Evolutionary conservation across 2,113 vertebrate species (phyloP), one percentile per base, ranked within the genome.

Genomic region (Girardinichthys multiradiatus): DNA sequence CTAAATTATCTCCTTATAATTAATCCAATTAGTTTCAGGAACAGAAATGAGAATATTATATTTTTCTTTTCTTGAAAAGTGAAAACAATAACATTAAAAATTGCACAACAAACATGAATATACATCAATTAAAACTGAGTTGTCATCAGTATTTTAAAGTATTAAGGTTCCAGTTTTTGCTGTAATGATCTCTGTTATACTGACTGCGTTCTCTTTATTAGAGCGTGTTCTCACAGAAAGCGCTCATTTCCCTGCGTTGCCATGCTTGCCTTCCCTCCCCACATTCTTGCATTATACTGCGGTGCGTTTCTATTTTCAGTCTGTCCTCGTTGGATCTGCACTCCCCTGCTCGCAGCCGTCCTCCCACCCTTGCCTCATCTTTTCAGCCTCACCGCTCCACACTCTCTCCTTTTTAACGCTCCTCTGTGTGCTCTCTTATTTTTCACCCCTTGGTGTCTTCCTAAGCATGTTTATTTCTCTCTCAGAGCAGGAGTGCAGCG

Each of bases 241-340:
- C 59, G 14, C 58, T 24, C 4, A 45, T 64, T 71, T 64, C 31
- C 12, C 14, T 54, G 24, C 51, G 37, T 59, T 2, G 9, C 58
- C 31, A 28, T 60, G 30, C 63, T 61, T 45, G 64, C 64, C 26
- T 26, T 57, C 31, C 29, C 76, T 77, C 37, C 64, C 31, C 39
- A 35, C 66, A 69, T 59, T 72, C 58, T 59, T 70, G 31, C 58
- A 62, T 81, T 72, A 35, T n/a, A 72, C 57, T 78, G 60, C 57
- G n/a, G 68, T 72, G 31, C 78, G 77, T 77, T 79, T 87, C 80
- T 87, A 82, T 89, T 82, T 87, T 82, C 80, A 87, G 74, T 81
- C 75, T 74, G 45, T 54, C 65, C 79, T 76, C 75, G 42, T 78
- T 77, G 64, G 60, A 76, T 82, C 70, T 82, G 64, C 74, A 35